Conservation (phyloP, 2,113 vertebrate species). For the Eurystomus gularis region DNA sequence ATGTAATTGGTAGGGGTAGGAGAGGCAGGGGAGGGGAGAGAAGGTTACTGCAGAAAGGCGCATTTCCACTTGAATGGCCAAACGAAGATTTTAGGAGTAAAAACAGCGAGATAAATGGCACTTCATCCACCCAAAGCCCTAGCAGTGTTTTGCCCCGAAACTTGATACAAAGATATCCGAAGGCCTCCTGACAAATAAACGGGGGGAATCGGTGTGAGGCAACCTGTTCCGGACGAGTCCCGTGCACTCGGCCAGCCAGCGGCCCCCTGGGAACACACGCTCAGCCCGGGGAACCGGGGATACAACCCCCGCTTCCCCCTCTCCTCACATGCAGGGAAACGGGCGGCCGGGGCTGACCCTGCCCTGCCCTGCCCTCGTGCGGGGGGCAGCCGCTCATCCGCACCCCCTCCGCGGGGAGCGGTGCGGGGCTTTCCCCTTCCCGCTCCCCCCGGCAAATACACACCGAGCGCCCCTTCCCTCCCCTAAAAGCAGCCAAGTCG, state of each 20-base stretch:
- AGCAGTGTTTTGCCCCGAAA: slow-evolving; percentile 6
- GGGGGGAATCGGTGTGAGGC: not conserved
- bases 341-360: not conserved
- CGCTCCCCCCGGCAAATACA: not conserved
- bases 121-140: slow-evolving; percentile 23
- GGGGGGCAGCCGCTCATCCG: not conserved
- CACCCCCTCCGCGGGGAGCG: rapidly evolving
- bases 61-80: not conserved
- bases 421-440: not conserved
- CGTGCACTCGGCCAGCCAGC: not conserved
- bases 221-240: not conserved
- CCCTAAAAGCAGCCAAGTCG: not conserved
- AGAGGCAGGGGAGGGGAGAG: not conserved
- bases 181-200: slow-evolving; percentile 40
- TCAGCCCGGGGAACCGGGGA: not conserved
- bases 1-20: not conserved
- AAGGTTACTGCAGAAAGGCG: not conserved
- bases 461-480: too few species aligned
- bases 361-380: not conserved
- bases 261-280: not conserved
- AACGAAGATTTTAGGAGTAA: not conserved
- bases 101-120: not conserved
- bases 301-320: not conserved
- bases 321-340: not conserved
- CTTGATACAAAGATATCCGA: slow-evolving; percentile 15